Base-by-base conservation (phyloP, 1,140 invertebrate species). In the Drosophila orosa region DNA sequence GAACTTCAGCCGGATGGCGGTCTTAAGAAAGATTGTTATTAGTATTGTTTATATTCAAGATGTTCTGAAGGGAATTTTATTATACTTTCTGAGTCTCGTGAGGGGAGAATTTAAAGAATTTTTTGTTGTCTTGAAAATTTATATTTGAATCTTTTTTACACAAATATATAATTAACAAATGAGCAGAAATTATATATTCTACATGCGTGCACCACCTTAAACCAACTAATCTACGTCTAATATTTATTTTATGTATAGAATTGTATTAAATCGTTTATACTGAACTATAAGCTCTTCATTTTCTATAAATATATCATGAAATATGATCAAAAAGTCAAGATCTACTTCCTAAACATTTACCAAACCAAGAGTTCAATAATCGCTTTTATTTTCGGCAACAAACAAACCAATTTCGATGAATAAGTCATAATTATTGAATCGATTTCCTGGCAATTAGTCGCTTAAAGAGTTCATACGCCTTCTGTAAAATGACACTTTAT, bases 401-500 rank as follows among this genome's bases (percentile, higher is more conserved):
- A 33, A 52, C 17, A 31, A 35, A 19, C 13, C 44, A 19, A 60
- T 50, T 50, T 24, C 1, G 1, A 15, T 37, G 17, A 52, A 27
- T 19, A 61, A 52, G 25, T 3, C 31, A 24, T 19, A 52, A 27
- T 60, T 29, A 50, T 52, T 52, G n/a, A 68, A 52, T 42, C 35
- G 19, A 66, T 66, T 68, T 68, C 45, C 65, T 50, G 45, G 10
- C 35, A 63, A 68, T 68, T 68, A 68, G 44, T 33, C 15, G 29
- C 47, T 29, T 67, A 29, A 68, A 68, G 35, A 68, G 65, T 68
- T 68, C 65, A 68, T 54, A 66, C 65, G 65, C 65, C 65, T 22
- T 63, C 65, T 9, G 29, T 27, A 3, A 31, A 39, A 47, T 58
- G 19, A 15, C 40, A 29, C 65, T n/a, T 33, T 13, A n/a, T 27